Conservation (phyloP, 1,140 invertebrate species). For the Drosophila burlai region DNA sequence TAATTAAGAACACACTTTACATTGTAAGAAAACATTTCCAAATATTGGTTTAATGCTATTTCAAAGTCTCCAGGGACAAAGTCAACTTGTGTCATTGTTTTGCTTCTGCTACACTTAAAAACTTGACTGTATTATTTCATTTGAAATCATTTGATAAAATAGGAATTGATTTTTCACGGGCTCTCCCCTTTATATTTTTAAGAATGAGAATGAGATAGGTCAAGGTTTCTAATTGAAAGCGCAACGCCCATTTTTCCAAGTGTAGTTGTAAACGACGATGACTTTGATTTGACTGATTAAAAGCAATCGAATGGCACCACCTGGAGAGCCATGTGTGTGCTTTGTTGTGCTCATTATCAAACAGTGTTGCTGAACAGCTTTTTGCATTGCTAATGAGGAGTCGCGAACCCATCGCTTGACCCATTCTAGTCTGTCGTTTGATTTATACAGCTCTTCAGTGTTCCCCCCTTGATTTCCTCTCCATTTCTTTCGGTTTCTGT, state of each 20-base stretch:
- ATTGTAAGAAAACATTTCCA: neutral
- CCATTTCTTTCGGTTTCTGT: slow-evolving; percentile 7
- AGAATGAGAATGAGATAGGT: slow-evolving; percentile 4
- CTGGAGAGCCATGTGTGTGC: slow-evolving; percentile 12
- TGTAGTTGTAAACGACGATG: slow-evolving; percentile 23
- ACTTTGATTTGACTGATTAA: slow-evolving; percentile 35
- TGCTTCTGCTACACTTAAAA: neutral
- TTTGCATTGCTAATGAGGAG: slow-evolving; percentile 63
- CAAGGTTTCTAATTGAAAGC: neutral
- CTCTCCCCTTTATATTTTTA: neutral
- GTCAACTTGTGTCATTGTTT: neutral
- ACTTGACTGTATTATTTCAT: neutral
- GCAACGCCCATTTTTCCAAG: slow-evolving; percentile 3
- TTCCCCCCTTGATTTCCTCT: slow-evolving; percentile 8
- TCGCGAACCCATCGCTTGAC: slow-evolving; percentile 52
- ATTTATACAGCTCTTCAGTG: slow-evolving; percentile 9
- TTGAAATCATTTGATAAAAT: neutral
- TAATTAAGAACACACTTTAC: too few species aligned
- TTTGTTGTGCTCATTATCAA: slow-evolving; percentile 25
- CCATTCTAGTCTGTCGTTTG: slow-evolving; percentile 28
- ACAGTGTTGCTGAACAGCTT: slow-evolving; percentile 32
- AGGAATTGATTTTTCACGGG: too few species aligned
- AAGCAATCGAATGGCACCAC: slow-evolving; percentile 30
- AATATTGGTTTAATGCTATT: slow-evolving; percentile 1
- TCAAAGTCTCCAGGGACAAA: neutral